These are phyloP conservation scores for Scrobipalpa atriplicella DNA, from an alignment of 2,888 invertebrate species.

Conservation along the genomic window DNA sequence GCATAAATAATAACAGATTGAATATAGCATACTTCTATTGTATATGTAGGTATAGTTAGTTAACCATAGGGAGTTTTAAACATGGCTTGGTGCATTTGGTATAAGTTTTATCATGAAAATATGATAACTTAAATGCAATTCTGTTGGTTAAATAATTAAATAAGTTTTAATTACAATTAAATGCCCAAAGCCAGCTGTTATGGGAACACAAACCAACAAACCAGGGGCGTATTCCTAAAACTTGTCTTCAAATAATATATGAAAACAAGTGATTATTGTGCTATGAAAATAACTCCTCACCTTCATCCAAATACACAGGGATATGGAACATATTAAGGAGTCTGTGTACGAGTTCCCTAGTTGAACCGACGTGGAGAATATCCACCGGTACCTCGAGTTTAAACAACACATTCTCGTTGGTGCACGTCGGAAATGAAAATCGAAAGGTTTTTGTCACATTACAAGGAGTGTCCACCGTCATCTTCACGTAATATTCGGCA, in stretches of 20 bases:
- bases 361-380: slow-evolving; percentile 83
- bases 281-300: slow-evolving; percentile 55
- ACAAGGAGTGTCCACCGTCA: slow-evolving; percentile 59
- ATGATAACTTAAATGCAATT: too few relatives aligned
- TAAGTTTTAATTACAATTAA: too few relatives aligned
- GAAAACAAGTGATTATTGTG: neutral
- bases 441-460: slow-evolving; percentile 65
- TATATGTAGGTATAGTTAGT: too few relatives aligned
- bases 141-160: too few relatives aligned
- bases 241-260: neutral
- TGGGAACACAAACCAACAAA: neutral
- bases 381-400: slow-evolving; percentile 84
- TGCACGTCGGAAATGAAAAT: slow-evolving; percentile 83
- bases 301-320: slow-evolving; percentile 86
- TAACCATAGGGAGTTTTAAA: too few relatives aligned
- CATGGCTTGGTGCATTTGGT: too few relatives aligned
- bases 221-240: neutral
- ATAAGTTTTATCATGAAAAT: too few relatives aligned
- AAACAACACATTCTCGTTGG: slow-evolving; percentile 77
- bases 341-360: slow-evolving; percentile 85
- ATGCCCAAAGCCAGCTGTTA: too few relatives aligned
- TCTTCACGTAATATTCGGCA: slow-evolving; percentile 37
- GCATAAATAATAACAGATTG: too few relatives aligned
- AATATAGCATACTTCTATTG: too few relatives aligned
- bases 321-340: slow-evolving; percentile 86